These are phyloP conservation scores for Mico argentatus DNA, from an alignment of 2,797 vertebrate species.

Conservation along the genomic window DNA sequence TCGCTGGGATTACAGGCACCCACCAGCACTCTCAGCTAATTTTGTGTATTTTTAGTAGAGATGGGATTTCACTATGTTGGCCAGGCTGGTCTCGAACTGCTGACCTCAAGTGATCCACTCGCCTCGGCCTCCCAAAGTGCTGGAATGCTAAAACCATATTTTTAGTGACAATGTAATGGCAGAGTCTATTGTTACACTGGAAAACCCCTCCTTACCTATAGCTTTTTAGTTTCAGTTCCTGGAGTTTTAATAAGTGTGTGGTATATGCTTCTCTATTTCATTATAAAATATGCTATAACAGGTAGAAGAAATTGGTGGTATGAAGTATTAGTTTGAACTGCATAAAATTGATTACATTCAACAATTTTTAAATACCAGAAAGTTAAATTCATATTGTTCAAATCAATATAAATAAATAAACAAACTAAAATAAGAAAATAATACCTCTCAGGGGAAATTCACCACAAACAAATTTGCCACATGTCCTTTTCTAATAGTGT, in stretches of 20 bases:
- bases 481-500: background rate
- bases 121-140: background rate
- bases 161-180: background rate
- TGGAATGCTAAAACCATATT: background rate
- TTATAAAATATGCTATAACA: background rate
- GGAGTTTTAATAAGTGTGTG: background rate
- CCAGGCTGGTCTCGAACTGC: background rate
- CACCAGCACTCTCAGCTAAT: rapidly evolving
- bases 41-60: background rate
- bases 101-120: background rate
- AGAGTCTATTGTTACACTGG: background rate
- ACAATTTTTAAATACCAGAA: background rate
- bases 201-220: background rate
- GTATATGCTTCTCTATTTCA: background rate
- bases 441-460: background rate
- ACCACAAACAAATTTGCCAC: background rate
- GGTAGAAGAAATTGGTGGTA: background rate
- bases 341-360: background rate
- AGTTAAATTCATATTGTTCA: background rate
- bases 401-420: background rate
- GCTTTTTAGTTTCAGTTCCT: background rate
- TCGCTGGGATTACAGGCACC: background rate
- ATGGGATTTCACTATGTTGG: background rate
- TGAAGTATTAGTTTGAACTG: background rate
- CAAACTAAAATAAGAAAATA: background rate